Evolutionary conservation across 2,113 vertebrate species (phyloP).

Genomic region (Climacteris rufus): DNA sequence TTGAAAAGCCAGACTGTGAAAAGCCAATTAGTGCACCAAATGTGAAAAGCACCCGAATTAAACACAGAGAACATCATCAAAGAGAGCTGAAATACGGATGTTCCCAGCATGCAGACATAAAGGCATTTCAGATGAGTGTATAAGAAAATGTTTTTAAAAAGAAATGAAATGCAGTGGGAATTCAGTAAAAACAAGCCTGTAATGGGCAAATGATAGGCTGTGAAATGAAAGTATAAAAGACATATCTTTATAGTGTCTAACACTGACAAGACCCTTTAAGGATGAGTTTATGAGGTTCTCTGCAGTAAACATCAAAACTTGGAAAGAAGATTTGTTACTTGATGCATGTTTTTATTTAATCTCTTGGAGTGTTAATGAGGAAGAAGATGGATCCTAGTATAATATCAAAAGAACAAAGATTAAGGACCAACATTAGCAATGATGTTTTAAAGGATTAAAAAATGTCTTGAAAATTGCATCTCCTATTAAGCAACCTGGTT

Average conservation of each 20-base stretch:
- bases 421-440: neutral
- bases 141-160: neutral
- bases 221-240: neutral
- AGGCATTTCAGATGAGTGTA: neutral
- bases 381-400: neutral
- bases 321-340: neutral
- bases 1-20: slow-evolving; percentile 23
- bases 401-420: neutral
- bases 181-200: neutral
- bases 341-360: neutral
- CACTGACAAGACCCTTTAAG: neutral
- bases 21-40: slow-evolving; percentile 37
- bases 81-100: neutral
- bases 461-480: neutral
- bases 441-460: neutral
- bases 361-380: neutral
- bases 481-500: neutral
- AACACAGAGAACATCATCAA: slow-evolving; percentile 1
- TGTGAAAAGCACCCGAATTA: neutral
- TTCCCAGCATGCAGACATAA: neutral
- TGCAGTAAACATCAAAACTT: neutral
- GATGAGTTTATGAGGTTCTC: neutral
- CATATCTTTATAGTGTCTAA: neutral
- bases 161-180: neutral
- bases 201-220: neutral